Base-by-base conservation (phyloP, 2,797 vertebrate species). In the Pseudochirops cupreus region DNA sequence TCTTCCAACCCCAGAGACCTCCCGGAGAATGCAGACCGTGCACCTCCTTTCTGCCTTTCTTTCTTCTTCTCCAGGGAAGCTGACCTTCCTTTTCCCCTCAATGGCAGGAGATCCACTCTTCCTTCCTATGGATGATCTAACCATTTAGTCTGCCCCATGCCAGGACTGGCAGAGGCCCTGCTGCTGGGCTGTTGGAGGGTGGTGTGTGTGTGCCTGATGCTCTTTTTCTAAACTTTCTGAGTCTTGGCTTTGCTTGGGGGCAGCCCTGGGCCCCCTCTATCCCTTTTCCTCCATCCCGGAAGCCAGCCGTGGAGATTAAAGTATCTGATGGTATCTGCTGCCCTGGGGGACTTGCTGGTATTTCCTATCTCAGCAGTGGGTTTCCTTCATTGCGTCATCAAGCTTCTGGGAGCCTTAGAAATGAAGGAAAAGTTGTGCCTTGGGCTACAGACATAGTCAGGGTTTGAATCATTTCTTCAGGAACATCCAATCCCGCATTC, bases 321-420 rank as follows among this genome's bases (percentile, higher is more conserved):
- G 24, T 0, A 0, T 87, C 4, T 0, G 0, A 0, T 16, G 58
- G 29, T 58, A 4, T 92, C 56, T 96, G 67, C 56, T 28, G 16
- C 57, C 93, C 56, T 11, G 7, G 4, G 90, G 91, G 50, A 92
- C 21, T 90, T 16, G 0, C 55, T 50, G 90, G 53, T 54, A 28
- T 95, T 94, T 96, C 67, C 94, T 94, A 26, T 94, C 89, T 62
- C 46, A n/a, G 50, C 6, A 0, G 89, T 29, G 13, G 50, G 21
- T 74, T 95, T 95, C 91, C 74, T 96, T 59, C 28, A 1, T 89
- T 90, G 57, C 6, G 3, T 55, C 67, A 52, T 89, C 74, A 29
- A 46, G 67, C 55, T 56, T 93, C 87, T 56, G n/a, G 92, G 67
- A 55, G 33, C 39, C 31, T 87, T 82, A 28, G 33, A 53, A 24